Evolutionary conservation across 2,113 vertebrate genomes (phyloP), one percentile per base, ranked within the genome.

Genomic region (Hemicordylus capensis): DNA sequence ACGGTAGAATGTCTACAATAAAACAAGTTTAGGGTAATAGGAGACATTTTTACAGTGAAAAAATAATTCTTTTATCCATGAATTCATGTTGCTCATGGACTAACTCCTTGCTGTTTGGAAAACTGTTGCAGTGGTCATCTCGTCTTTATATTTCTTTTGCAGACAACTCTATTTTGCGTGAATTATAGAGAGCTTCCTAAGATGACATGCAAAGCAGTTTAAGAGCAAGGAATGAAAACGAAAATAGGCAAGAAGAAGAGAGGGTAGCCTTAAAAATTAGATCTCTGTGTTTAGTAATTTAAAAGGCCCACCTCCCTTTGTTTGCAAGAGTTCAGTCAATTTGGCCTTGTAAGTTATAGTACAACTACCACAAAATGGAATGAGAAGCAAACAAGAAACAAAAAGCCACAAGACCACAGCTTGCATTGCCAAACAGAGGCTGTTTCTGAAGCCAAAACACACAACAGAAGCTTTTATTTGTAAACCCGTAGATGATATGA

Each of bases 221-320:
- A 90, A 51, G n/a, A 90, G 31, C 80, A 89, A n/a, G 39, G 42
- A n/a, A 88, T 58, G 84, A 59, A 90, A 54, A 77, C 28, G 24
- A 69, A 61, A 80, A 76, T 58, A 81, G 77, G 44, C 28, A 69
- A 73, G 58, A 81, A 58, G 14, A 72, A n/a, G 2, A 4, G 28
- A 0, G 1, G 77, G 59, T 37, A 56, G 51, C n/a, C 44, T 90
- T 75, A 51, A 46, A 63, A 59, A 17, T 81, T 39, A 80, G 20
- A 4, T 34, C 31, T 89, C 42, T 74, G 61, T 46, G 26, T 48
- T 84, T 76, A 76, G n/a, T 73, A 77, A 72, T 28, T 88, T 44
- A 42, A 89, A 89, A 48, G 44, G 6, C 83, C 87, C 86, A 0
- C 1, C 14, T 63, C 42, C 12, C 28, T 54, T 81, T 76, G 67